Conservation (phyloP, 2,888 invertebrate genomes). For the Parascotia fuliginaria region DNA sequence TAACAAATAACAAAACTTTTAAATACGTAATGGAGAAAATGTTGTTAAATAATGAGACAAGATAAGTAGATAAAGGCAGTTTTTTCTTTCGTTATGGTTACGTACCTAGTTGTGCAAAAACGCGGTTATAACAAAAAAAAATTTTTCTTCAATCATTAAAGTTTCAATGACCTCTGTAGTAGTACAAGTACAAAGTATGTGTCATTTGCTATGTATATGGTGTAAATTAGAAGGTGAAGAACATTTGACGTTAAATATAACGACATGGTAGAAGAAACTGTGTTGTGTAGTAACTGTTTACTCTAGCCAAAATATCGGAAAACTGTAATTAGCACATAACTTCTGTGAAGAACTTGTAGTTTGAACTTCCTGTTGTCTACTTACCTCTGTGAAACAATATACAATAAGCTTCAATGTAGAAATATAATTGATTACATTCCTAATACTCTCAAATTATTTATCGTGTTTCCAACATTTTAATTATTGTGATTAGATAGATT, state of each 20-base stretch:
- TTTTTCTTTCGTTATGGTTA: constrained; percentile 10
- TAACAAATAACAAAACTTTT: too few species aligned
- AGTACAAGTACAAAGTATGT: not conserved
- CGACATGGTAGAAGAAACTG: constrained; percentile 20
- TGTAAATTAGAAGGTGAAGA: not conserved
- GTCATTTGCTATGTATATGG: not conserved
- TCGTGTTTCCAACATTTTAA: too few species aligned
- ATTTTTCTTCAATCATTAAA: constrained; percentile 3
- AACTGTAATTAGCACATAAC: constrained; percentile 21
- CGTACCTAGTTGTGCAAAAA: constrained; percentile 2
- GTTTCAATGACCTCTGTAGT: constrained; percentile 3
- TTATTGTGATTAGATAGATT: too few species aligned
- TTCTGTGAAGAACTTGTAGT: constrained; percentile 8
- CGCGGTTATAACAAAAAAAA: not conserved
- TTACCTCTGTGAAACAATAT: constrained; percentile 25
- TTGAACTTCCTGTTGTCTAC: constrained; percentile 14
- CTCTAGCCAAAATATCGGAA: constrained; percentile 5
- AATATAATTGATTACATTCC: not conserved
- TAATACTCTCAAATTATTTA: too few species aligned
- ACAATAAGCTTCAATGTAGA: constrained; percentile 22
- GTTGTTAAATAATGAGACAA: not conserved
- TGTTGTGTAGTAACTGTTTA: constrained; percentile 21
- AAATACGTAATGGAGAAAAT: not conserved
- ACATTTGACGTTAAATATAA: not conserved
- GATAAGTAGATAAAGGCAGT: not conserved